Base-by-base conservation (phyloP, 2,888 invertebrate species). In the Melanophora roralis region DNA sequence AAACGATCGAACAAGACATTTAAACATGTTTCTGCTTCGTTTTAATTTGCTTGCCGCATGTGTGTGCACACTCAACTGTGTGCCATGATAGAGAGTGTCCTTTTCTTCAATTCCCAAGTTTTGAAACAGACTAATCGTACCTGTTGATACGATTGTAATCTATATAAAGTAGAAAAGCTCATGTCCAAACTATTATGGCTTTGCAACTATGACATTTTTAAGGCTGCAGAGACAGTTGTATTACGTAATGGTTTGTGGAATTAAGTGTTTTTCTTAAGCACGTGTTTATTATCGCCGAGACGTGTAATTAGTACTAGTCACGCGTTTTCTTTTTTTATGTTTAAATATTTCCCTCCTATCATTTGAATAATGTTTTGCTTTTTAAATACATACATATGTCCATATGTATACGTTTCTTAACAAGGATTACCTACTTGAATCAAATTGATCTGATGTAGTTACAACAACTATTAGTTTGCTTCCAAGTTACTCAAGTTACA, bases 401-500 rank as follows among this genome's bases (percentile, higher is more conserved):
- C n/a, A n/a, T n/a, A n/a, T 27, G 27, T 6, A 27, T 27, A 27
- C 6, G 21, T 21, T 64, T 27, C 19, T 21, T 23, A 11, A 14
- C 11, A 51, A 43, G 34, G 12, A 21, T 53, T 53, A 14, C 14
- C 49, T 65, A 21, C 12, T 21, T 38, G 23, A 62, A 55, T 34
- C 19, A 53, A 72, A 72, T 45, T 59, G 51, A 67, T 43, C 51
- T 53, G 51, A 27, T 51, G 43, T 60, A 21, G 53, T 62, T 49
- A 59, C 62, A 57, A 59, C 62, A 74, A 19, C 62, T 76, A 71
- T 65, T 49, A 27, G 21, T 69, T 65, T 67, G 81, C 87, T 86
- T 84, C 87, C 86, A 87, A 85, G 85, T 88, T 87, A 88, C 88
- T 87, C 86, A 84, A 84, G 87, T 88, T 88, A 87, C 88, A 88